These are phyloP conservation scores for Bradynema listronoti DNA, from an alignment of 1,140 invertebrate genomes.

Conservation along the genomic window DNA sequence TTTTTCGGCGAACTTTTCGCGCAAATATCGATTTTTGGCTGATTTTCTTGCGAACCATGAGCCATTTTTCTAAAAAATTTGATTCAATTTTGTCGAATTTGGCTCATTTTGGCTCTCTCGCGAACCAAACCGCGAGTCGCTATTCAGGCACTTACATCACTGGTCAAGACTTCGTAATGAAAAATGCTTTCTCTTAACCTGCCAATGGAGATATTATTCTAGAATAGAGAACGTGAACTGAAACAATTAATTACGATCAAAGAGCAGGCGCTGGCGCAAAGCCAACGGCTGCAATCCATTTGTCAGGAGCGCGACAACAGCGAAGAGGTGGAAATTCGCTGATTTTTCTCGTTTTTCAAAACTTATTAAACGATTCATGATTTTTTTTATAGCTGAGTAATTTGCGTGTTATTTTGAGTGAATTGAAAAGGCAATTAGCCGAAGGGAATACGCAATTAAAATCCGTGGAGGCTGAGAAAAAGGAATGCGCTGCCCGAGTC, in stretches of 20 bases:
- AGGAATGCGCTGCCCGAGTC: background rate
- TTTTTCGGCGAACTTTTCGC: no score
- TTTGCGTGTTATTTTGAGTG: slow-evolving; percentile 11
- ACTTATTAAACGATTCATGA: background rate
- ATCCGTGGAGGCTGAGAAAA: slow-evolving; percentile 7
- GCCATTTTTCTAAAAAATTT: no score
- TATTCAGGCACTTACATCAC: no score
- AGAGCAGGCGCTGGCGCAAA: slow-evolving; percentile 12
- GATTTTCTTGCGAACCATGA: no score
- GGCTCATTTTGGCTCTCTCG: no score
- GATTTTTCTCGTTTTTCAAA: slow-evolving; percentile 11
- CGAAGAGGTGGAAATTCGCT: slow-evolving; percentile 9
- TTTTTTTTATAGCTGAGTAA: slow-evolving; percentile 12
- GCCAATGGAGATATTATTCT: slow-evolving; percentile 1
- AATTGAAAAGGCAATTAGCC: slow-evolving; percentile 23
- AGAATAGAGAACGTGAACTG: slow-evolving; percentile 11
- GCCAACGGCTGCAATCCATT: background rate
- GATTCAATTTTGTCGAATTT: no score
- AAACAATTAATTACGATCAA: slow-evolving; percentile 13
- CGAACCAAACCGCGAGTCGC: no score
- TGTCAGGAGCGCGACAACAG: slow-evolving; percentile 7
- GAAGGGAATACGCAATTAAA: slow-evolving; percentile 17
- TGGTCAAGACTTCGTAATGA: no score
- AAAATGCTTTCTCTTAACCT: no score
- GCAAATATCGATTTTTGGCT: no score